Evolutionary conservation across 2,888 invertebrate species (phyloP), one percentile per base, ranked within the genome.

Genomic region (Aspidiotus destructor): DNA sequence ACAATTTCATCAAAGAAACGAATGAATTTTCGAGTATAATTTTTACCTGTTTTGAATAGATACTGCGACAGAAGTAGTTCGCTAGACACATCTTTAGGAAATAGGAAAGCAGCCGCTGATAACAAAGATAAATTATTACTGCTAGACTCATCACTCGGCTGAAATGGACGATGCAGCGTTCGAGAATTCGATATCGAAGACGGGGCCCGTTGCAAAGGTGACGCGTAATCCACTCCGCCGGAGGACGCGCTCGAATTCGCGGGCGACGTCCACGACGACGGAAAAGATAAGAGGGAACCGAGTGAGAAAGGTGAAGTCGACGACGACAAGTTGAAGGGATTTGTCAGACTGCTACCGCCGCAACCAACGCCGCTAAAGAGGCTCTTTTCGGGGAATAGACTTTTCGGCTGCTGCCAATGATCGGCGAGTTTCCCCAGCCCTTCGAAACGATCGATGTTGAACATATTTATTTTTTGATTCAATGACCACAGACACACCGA

Each of bases 41-140:
- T 28, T 57, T 41, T 64, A 64, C 64, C 64, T 55, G 64, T 55
- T 64, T 64, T 64, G 55, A 53, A 64, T 11, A 64, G 57, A 42
- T 64, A 64, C 57, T 64, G 64, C 40, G 64, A 54, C 55, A 64
- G 55, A 40, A 64, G 57, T 42, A 64, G 41, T 42, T 64, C 64
- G 28, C 64, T 44, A 44, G 55, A 57, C 42, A 64, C 42, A 15
- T 16, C 55, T 57, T 64, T 64, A 28, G 64, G 64, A 16, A 64
- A 1, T 15, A 64, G 57, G 57, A 55, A 64, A 6, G 64, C 57
- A 7, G 60, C 17, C 40, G 64, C 55, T 13, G 64, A 57, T 17
- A 57, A 17, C 53, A 57, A 42, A 55, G 64, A 64, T 41, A 63
- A 40, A 53, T 63, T 62, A 53, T 63, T 28, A 52, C 48, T 53